Base-by-base conservation (phyloP, 2,888 invertebrate genomes). In the Orchestes rusci region DNA sequence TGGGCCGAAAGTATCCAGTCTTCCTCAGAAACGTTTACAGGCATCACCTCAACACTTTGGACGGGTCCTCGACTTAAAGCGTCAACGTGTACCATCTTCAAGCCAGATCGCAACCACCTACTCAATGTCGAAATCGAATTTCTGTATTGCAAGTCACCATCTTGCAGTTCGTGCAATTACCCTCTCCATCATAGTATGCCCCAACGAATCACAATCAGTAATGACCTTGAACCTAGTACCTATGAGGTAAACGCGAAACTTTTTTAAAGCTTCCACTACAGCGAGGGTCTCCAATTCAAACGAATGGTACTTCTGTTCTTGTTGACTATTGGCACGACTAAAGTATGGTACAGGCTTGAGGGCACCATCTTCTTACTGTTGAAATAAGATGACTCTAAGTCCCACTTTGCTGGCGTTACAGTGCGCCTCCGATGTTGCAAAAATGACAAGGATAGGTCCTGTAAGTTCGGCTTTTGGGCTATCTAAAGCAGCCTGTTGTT, bases 81-180 rank as follows among this genome's bases (percentile, higher is more conserved):
- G 43, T 57, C 57, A 5, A 56, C 59, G 50, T 60, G 61, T 10
- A 36, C 36, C 59, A 61, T 61, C 28, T 46, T 50, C 2, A 48
- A 43, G 1, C 58, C 61, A 4, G 58, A 46, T 19, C 56, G 48
- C n/a, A n/a, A n/a, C n/a, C n/a, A n/a, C n/a, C 30, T 60, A 56
- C 29, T 53, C 43, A 1, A 62, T 48, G 4, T 50, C 48, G 34
- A 60, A 62, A 17, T 55, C 53, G 40, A 56, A 62, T 33, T 63
- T 62, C 39, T 58, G 58, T 1, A 58, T 46, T 13, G 34, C 16
- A 3, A 62, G 35, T 55, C 59, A 61, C 62, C 64, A 63, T 29
- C 62, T 46, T 2, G 55, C 60, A 10, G 61, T 56, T 31, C 61
- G 59, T 27, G 53, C 36, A 12, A 57, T 16, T 35, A 58, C 56